Conservation (phyloP, 2,888 invertebrate genomes). For the Acanthosoma haemorrhoidale region DNA sequence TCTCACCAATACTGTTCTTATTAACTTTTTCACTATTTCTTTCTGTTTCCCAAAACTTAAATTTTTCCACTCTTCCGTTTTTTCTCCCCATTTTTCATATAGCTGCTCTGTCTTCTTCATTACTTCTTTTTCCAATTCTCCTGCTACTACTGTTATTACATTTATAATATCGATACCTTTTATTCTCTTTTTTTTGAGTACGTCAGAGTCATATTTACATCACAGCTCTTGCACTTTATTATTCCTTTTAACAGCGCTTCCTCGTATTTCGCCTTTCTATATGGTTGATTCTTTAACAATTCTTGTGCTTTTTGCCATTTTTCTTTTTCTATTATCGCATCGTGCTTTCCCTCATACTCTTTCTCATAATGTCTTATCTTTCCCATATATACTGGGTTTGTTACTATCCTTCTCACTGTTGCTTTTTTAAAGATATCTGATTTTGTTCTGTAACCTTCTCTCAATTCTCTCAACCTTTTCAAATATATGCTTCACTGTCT, state of each 20-base stretch:
- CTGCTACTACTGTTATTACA: not conserved
- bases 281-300: not conserved
- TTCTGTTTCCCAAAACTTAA: constrained; percentile 8
- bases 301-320: not conserved
- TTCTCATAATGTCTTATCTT: not conserved
- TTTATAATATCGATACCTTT: constrained; percentile 5
- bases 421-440: not conserved
- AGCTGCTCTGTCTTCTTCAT: not conserved
- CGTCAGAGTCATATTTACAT: not conserved
- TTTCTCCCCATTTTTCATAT: constrained; percentile 2
- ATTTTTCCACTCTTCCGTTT: not conserved
- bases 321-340: not conserved
- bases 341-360: not conserved
- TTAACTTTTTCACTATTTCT: constrained; percentile 14
- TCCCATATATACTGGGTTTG: not conserved
- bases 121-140: not conserved
- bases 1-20: not conserved
- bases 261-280: not conserved
- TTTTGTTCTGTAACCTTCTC: not conserved
- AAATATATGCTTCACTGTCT: not conserved
- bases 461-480: too few species aligned
- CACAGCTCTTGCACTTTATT: not conserved
- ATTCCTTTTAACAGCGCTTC: not conserved
- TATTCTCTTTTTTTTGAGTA: not conserved
- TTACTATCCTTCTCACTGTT: not conserved